These are phyloP conservation scores for Carposina sasakii DNA, from an alignment of 1,140 invertebrate genomes.

Conservation along the genomic window DNA sequence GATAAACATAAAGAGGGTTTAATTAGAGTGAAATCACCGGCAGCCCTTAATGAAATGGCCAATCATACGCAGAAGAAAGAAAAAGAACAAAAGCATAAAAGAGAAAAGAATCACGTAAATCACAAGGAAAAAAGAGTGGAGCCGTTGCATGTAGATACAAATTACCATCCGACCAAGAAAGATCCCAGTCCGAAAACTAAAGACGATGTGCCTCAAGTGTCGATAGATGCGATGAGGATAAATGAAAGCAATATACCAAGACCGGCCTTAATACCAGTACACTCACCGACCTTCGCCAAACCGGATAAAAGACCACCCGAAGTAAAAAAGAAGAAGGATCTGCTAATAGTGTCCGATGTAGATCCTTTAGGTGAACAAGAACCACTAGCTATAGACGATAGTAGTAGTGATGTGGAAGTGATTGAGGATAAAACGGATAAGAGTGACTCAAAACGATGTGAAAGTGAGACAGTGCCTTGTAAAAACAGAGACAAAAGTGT, in stretches of 20 bases:
- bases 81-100: constrained; percentile 20
- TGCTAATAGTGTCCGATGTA: constrained; percentile 52
- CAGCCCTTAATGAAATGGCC: constrained; percentile 54
- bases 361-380: constrained; percentile 50
- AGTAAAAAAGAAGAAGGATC: constrained; percentile 55
- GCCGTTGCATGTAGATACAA: constrained; percentile 51
- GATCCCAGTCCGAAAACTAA: constrained; percentile 29
- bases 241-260: constrained; percentile 54
- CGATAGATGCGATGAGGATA: constrained; percentile 51
- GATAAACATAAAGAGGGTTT: constrained; percentile 30
- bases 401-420: constrained; percentile 60
- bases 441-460: constrained; percentile 40
- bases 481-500: constrained; percentile 46
- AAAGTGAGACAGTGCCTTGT: constrained; percentile 56
- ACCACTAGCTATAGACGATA: constrained; percentile 50
- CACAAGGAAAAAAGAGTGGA: constrained; percentile 36
- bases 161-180: constrained; percentile 33
- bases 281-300: constrained; percentile 59
- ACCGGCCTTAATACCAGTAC: constrained; percentile 45
- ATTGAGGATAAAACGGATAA: constrained; percentile 49
- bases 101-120: constrained; percentile 18
- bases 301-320: constrained; percentile 57
- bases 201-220: constrained; percentile 44
- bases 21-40: constrained; percentile 53
- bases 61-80: constrained; percentile 48